These are phyloP conservation scores for Philaethria dido DNA, from an alignment of 2,888 invertebrate species.

Conservation along the genomic window DNA sequence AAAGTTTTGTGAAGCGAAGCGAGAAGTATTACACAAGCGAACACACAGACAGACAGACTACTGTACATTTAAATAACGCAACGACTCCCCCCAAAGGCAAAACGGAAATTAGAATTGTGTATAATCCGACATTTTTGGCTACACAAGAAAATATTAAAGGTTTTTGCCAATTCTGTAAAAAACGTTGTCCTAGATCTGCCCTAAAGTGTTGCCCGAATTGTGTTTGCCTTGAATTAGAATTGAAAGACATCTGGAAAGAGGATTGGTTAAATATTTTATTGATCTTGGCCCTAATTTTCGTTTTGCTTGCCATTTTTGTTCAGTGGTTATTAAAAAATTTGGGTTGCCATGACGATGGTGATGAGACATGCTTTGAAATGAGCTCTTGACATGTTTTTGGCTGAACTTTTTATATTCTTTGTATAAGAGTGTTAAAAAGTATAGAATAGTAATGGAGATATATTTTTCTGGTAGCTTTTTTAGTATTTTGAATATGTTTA, in stretches of 20 bases:
- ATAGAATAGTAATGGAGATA: too few relatives aligned
- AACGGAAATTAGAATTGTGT: slow-evolving; percentile 76
- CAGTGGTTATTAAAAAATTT: slow-evolving; percentile 62
- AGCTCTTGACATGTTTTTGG: slow-evolving; percentile 34
- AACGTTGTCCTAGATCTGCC: slow-evolving; percentile 66
- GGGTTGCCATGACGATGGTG: slow-evolving; percentile 54
- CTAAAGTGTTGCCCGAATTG: slow-evolving; percentile 70
- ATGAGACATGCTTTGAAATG: slow-evolving; percentile 63
- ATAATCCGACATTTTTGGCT: slow-evolving; percentile 74
- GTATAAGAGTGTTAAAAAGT: too few relatives aligned
- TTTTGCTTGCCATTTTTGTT: slow-evolving; percentile 63
- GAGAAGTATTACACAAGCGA: slow-evolving; percentile 75
- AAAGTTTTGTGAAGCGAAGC: slow-evolving; percentile 75
- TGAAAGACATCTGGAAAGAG: slow-evolving; percentile 68
- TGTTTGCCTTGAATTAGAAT: slow-evolving; percentile 65
- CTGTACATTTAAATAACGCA: slow-evolving; percentile 59
- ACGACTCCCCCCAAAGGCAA: slow-evolving; percentile 53
- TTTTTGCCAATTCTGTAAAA: slow-evolving; percentile 66
- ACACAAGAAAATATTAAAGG: slow-evolving; percentile 57
- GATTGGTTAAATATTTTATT: slow-evolving; percentile 75
- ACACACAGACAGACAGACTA: slow-evolving; percentile 61
- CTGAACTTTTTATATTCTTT: background rate
- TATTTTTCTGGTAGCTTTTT: too few relatives aligned
- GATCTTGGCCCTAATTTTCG: slow-evolving; percentile 64
- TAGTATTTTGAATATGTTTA: too few relatives aligned